Evolutionary conservation across 2,888 invertebrate genomes (phyloP), one percentile per base, ranked within the genome.

Genomic region (Pyralis farinalis): DNA sequence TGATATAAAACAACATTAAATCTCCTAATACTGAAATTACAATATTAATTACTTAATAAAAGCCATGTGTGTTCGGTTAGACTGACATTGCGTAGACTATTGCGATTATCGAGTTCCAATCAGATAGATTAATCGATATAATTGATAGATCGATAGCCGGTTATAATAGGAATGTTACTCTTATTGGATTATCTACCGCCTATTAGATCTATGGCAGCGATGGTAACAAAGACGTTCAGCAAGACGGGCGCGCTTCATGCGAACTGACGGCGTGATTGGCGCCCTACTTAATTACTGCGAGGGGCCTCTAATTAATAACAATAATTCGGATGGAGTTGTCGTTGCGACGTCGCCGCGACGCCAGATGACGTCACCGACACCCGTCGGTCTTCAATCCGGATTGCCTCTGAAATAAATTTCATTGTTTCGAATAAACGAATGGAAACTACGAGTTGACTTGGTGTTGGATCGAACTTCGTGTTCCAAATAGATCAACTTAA

Each of bases 291-390:
- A 87, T 87, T 87, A 86, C 82, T 82, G 74, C 81, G 64, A 73
- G 71, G 75, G 73, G 76, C 74, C 79, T 77, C 82, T 87, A 86
- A 87, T 87, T 87, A 87, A 87, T 86, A 87, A 84, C 80, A 86
- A 86, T 87, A 86, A 84, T 79, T 83, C 73, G 61, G 63, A 65
- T 64, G 56, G 67, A 65, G 62, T 70, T 71, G 68, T 72, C 70
- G 66, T 55, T 47, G 53, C 63, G 63, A 71, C 64, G 6, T 9
- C 20, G 36, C 28, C 16, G 30, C 9, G 31, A 30, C 56, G 65
- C 71, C 83, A 86, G 84, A 83, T 87, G 87, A 79, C 86, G 85
- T 78, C 74, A 65, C 58, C 36, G 30, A 43, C 45, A 55, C 52
- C 59, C 55, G 58, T 53, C 60, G 63, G 60, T 63, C 66, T 65